Percentiles rank a stretch among this genome's conserved stretches.
Conservation (phyloP, 2,888 invertebrate genomes). For the Caenorhabditis sinica region DNA sequence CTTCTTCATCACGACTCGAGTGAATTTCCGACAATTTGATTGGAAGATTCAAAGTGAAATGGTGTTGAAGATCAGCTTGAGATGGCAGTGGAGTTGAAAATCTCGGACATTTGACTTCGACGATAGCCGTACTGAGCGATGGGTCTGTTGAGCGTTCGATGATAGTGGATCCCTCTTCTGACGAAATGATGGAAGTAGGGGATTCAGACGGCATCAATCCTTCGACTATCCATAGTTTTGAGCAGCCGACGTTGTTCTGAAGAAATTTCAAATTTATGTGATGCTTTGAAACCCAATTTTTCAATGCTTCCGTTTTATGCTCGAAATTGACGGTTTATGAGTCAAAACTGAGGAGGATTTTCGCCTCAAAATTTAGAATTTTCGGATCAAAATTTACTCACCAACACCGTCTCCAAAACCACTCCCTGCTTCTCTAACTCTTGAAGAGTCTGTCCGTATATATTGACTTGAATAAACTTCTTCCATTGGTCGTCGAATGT, state of each 20-base stretch:
- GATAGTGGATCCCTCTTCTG: background rate
- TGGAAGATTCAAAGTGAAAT: slow-evolving; percentile 15
- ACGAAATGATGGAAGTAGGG: background rate
- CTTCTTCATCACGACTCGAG: background rate
- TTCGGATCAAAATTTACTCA: background rate
- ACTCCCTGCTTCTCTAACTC: background rate
- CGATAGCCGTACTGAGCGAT: slow-evolving; percentile 18
- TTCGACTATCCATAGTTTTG: slow-evolving; percentile 36
- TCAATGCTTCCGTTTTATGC: background rate
- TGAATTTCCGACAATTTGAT: background rate
- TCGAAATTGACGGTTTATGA: too few relatives aligned
- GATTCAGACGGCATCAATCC: background rate
- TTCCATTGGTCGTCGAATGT: slow-evolving; percentile 5
- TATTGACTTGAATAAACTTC: slow-evolving; percentile 32
- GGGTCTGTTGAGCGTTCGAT: too few relatives aligned
- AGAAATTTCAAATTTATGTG: background rate
- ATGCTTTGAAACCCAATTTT: background rate
- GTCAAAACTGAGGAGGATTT: too few relatives aligned
- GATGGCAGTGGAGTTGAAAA: slow-evolving; percentile 5
- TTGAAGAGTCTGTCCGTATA: slow-evolving; percentile 20
- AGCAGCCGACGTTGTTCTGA: slow-evolving; percentile 21
- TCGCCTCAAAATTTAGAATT: background rate
- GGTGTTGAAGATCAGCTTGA: background rate
- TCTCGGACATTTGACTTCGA: slow-evolving; percentile 4
- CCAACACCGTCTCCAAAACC: slow-evolving; percentile 5